Evolutionary conservation across 1,140 invertebrate genomes (phyloP).

Genomic region (Tetramorium simillimum): DNA sequence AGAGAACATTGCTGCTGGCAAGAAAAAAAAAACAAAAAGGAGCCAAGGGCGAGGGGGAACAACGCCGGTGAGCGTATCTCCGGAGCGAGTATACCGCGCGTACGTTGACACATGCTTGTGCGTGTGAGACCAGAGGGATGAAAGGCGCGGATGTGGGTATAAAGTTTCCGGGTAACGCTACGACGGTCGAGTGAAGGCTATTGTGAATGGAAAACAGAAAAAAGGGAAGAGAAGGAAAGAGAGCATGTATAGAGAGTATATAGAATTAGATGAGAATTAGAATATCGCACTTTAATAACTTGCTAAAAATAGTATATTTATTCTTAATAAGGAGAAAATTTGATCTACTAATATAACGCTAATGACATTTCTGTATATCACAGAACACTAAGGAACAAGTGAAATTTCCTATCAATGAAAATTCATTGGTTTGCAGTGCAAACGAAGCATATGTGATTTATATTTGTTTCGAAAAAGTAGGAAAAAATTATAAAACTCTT

Average conservation of each 20-base stretch:
- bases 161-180: conserved; percentile 14
- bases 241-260: neutral
- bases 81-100: conserved; percentile 66
- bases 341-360: neutral
- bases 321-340: neutral
- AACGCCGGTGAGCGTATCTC: conserved; percentile 67
- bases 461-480: neutral
- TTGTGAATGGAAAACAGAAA: neutral
- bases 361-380: neutral
- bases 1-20: neutral
- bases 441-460: neutral
- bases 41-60: conserved; percentile 61
- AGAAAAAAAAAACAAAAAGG: conserved; percentile 17
- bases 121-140: conserved; percentile 3
- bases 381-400: neutral
- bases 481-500: neutral
- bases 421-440: neutral
- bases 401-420: neutral
- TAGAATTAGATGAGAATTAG: neutral
- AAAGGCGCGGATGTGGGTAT: conserved; percentile 14
- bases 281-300: neutral
- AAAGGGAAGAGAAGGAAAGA: neutral
- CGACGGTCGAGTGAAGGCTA: neutral
- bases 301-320: neutral
- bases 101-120: conserved; percentile 39